Conservation (phyloP, 2,888 invertebrate genomes). For the Bombylius major region DNA sequence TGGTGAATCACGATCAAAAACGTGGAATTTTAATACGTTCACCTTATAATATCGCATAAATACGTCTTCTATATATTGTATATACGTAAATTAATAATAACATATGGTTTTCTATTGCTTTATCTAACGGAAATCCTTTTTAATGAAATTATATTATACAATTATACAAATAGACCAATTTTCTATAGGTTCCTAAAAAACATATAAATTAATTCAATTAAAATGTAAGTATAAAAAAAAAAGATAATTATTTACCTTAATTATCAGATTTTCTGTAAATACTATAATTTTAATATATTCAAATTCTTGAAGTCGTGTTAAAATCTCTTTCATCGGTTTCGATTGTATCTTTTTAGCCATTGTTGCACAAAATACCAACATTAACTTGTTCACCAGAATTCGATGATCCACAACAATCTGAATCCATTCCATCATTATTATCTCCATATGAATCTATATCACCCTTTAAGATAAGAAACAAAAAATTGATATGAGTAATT, state of each 20-base stretch:
- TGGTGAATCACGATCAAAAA: slow-evolving; percentile 84
- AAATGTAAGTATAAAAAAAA: neutral
- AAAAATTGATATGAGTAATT: neutral
- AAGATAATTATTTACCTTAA: no score
- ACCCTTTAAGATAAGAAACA: slow-evolving; percentile 40
- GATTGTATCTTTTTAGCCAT: slow-evolving; percentile 99
- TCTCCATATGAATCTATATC: slow-evolving; percentile 64
- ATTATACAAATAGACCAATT: slow-evolving; percentile 97
- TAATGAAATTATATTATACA: slow-evolving; percentile 97
- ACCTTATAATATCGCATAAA: slow-evolving; percentile 84
- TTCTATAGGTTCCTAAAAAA: slow-evolving; percentile 73
- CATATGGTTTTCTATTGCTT: slow-evolving; percentile 95
- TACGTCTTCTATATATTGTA: slow-evolving; percentile 92
- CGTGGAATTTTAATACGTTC: slow-evolving; percentile 96
- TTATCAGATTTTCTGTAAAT: slow-evolving; percentile 91
- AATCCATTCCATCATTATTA: slow-evolving; percentile 42
- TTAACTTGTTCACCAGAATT: slow-evolving; percentile 75
- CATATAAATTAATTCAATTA: slow-evolving; percentile 6
- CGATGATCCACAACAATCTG: slow-evolving; percentile 42
- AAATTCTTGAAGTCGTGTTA: slow-evolving; percentile 89
- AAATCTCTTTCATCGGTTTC: slow-evolving; percentile 98
- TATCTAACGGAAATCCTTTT: slow-evolving; percentile 95
- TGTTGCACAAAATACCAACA: slow-evolving; percentile 98
- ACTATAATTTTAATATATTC: slow-evolving; percentile 91
- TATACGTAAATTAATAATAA: slow-evolving; percentile 96